phyloP scores from a whole-genome alignment of 2,888 invertebrate species.

The Andrena flavipes region DNA sequence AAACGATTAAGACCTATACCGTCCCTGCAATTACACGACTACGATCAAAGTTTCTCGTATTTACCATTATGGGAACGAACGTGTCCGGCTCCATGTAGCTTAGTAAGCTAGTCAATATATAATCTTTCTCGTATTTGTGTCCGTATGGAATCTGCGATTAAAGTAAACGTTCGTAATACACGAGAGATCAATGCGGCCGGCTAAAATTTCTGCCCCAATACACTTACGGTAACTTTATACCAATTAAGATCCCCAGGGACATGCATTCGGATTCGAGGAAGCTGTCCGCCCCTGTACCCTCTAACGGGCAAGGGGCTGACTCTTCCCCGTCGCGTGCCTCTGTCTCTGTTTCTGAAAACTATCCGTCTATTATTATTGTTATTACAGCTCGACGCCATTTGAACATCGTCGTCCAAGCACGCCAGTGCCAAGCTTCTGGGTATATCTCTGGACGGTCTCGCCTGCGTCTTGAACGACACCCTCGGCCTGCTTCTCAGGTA shows the following conservation, averaged over 20 bases:
- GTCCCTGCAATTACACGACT: neutral
- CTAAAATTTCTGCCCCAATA: neutral
- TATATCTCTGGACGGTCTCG: slow-evolving; percentile 56
- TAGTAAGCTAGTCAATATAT: slow-evolving; percentile 87
- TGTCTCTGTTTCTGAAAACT: slow-evolving; percentile 68
- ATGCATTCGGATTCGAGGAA: slow-evolving; percentile 38
- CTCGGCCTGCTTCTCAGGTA: slow-evolving; percentile 67
- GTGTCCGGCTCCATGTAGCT: slow-evolving; percentile 88
- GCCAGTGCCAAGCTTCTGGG: slow-evolving; percentile 58
- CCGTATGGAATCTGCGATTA: slow-evolving; percentile 88
- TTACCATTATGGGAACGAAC: slow-evolving; percentile 88
- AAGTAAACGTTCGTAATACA: neutral
- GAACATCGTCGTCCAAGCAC: slow-evolving; percentile 77
- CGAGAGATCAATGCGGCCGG: neutral
- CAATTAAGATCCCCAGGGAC: slow-evolving; percentile 85
- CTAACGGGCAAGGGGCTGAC: slow-evolving; percentile 76
- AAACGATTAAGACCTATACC: neutral
- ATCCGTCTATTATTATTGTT: slow-evolving; percentile 78
- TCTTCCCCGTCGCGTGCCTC: slow-evolving; percentile 71
- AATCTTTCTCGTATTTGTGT: slow-evolving; percentile 90
- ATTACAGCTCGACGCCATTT: slow-evolving; percentile 75
- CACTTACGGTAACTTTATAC: slow-evolving; percentile 89
- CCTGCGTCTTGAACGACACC: slow-evolving; percentile 79
- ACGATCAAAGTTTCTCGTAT: neutral
- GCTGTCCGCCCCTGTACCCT: slow-evolving; percentile 59